Conservation (phyloP, 2,797 vertebrate genomes). For the Sibirionetta formosa region DNA sequence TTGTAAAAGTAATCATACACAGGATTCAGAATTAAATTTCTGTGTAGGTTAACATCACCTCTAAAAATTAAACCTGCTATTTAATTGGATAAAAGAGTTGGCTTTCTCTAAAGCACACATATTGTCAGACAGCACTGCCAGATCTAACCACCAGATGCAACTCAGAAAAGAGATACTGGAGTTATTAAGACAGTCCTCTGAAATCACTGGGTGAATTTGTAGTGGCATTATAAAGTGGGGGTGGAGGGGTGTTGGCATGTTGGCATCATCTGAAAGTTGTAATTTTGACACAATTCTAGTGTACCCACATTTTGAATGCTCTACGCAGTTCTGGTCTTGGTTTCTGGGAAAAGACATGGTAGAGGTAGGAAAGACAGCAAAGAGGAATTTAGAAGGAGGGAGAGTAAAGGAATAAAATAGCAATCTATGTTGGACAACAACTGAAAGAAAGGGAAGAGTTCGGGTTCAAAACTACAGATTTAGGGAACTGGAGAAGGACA, state of each 20-base stretch:
- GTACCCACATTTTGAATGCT: not conserved
- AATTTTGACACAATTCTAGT: not conserved
- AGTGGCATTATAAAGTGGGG: not conserved
- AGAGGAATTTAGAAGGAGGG: not conserved
- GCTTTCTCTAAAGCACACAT: not conserved
- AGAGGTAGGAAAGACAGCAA: not conserved
- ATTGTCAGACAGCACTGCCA: not conserved
- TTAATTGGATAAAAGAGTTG: not conserved
- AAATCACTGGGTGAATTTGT: not conserved
- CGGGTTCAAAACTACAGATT: not conserved
- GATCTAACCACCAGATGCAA: not conserved
- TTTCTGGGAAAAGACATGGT: not conserved
- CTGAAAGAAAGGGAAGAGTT: not conserved
- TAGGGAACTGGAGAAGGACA: not conserved
- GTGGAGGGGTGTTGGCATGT: not conserved
- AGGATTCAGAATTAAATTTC: not conserved
- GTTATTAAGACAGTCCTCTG: not conserved
- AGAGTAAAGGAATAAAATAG: not conserved
- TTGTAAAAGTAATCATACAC: not conserved
- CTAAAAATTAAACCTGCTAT: not conserved
- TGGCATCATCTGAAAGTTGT: not conserved
- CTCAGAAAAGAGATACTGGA: not conserved
- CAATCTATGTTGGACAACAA: not conserved
- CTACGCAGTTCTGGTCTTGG: not conserved
- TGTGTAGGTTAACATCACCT: not conserved